Percentiles rank a stretch among this genome's conserved stretches.
Conservation (phyloP, 2,113 vertebrate genomes). For the Arothron firmamentum region DNA sequence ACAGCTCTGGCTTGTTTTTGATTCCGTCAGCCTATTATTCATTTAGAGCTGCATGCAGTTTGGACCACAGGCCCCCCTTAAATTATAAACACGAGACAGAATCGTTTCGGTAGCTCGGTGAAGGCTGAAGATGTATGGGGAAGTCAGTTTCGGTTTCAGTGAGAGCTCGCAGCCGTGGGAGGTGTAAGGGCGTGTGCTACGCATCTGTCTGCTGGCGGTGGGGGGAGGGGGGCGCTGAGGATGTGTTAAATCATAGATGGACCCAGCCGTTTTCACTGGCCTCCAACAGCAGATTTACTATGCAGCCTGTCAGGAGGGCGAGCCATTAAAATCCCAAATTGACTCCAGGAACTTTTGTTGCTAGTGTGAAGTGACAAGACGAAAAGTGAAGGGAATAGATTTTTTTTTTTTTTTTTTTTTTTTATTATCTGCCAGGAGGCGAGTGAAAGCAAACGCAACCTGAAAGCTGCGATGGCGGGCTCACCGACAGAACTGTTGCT, state of each 20-base stretch:
- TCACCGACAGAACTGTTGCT: conserved; percentile 2
- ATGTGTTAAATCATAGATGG: conserved; percentile 57
- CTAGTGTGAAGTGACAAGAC: conserved; percentile 39
- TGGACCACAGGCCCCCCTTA: conserved; percentile 58
- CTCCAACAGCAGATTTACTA: conserved; percentile 43
- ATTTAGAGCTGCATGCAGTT: conserved; percentile 60
- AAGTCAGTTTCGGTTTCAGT: conserved; percentile 37
- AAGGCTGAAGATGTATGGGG: conserved; percentile 16
- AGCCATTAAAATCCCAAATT: conserved; percentile 46
- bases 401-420: conserved; percentile 6
- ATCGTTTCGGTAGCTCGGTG: conserved; percentile 37
- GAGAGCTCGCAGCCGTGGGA: conserved; percentile 29
- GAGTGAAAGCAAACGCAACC: neutral
- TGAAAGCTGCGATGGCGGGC: conserved; percentile 1
- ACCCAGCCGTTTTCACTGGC: conserved; percentile 34
- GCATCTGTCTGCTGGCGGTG: conserved; percentile 26
- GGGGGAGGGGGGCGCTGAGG: conserved; percentile 15
- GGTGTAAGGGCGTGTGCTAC: conserved; percentile 9
- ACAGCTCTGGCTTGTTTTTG: conserved; percentile 56
- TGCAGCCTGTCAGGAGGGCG: conserved; percentile 44
- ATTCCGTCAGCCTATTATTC: conserved; percentile 61
- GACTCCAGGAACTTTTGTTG: conserved; percentile 28
- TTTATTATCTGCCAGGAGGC: neutral
- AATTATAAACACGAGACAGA: conserved; percentile 62
- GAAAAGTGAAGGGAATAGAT: conserved; percentile 10